These are phyloP conservation scores for Atherinosoma microstoma DNA, from an alignment of 2,797 vertebrate genomes.

Conservation along the genomic window DNA sequence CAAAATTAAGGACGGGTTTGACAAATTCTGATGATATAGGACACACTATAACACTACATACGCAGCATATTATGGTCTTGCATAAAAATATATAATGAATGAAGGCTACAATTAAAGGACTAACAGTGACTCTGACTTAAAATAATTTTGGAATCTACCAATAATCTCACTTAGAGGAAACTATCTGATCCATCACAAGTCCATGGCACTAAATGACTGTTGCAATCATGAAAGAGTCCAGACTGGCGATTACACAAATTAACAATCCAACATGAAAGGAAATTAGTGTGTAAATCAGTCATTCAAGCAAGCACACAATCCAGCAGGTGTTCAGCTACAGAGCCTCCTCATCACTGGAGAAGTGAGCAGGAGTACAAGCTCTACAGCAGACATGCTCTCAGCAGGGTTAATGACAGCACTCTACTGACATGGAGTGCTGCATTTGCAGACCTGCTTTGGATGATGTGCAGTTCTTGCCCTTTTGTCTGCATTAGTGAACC, in stretches of 20 bases:
- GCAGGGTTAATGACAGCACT: slow-evolving; percentile 97
- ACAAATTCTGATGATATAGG: no score
- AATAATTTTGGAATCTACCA: neutral
- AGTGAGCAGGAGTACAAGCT: slow-evolving; percentile 65
- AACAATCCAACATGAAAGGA: neutral
- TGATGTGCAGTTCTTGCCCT: neutral
- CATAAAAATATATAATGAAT: no score
- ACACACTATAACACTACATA: neutral
- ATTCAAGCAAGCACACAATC: neutral
- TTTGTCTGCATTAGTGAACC: slow-evolving; percentile 29
- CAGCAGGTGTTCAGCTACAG: slow-evolving; percentile 62
- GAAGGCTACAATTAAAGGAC: neutral
- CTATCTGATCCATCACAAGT: neutral
- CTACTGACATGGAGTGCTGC: slow-evolving; percentile 86
- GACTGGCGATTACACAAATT: neutral
- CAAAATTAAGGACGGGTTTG: no score
- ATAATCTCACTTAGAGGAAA: neutral
- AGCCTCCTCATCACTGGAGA: slow-evolving; percentile 65
- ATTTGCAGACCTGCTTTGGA: slow-evolving; percentile 97
- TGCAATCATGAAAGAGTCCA: neutral
- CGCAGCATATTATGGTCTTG: neutral
- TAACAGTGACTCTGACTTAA: neutral
- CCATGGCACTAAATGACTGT: neutral
- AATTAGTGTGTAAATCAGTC: neutral
- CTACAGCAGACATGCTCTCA: slow-evolving; percentile 87